Evolutionary conservation across 2,113 vertebrate species (phyloP).

Genomic region (Lanius ludovicianus): DNA sequence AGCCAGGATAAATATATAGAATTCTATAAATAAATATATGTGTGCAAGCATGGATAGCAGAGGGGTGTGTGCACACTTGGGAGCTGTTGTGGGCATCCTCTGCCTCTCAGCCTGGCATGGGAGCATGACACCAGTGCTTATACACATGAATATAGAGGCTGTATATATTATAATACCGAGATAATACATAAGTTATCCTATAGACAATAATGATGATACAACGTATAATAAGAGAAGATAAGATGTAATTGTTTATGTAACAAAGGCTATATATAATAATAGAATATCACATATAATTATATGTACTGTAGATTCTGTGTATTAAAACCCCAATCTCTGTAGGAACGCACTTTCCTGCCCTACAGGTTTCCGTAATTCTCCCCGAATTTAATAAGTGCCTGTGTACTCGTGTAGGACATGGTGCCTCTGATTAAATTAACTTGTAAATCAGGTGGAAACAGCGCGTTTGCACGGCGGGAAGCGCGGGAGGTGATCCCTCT

Average conservation of each 20-base stretch:
- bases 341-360: neutral
- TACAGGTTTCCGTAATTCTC: neutral
- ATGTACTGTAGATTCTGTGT: neutral
- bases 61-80: neutral
- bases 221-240: neutral
- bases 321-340: neutral
- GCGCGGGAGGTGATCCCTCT: neutral
- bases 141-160: neutral
- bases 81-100: neutral
- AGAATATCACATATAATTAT: neutral
- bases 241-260: neutral
- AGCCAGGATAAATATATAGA: neutral
- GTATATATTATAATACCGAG: neutral
- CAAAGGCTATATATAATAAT: neutral
- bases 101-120: fast-evolving
- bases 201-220: neutral
- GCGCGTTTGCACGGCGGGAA: neutral
- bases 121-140: fast-evolving
- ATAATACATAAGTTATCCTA: neutral
- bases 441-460: constrained; percentile 54
- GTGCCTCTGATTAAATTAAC: constrained; percentile 45
- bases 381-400: neutral
- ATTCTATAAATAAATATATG: neutral
- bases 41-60: neutral
- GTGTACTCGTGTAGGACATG: constrained; percentile 21